Conservation (phyloP, 1,140 invertebrate species). For the Formica selysi region DNA sequence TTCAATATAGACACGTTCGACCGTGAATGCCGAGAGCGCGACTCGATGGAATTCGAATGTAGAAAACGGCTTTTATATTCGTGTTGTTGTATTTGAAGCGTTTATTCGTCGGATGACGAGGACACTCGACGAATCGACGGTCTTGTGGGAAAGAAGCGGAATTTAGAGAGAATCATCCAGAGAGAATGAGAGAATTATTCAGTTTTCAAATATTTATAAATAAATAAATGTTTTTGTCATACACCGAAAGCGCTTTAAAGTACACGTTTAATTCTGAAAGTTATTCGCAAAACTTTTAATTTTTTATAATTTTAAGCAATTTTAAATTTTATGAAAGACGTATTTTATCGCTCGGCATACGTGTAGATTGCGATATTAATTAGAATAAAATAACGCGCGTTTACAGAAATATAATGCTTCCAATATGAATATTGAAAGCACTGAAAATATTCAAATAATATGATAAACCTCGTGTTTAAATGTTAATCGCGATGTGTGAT, state of each 20-base stretch:
- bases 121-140: not conserved
- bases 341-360: not conserved
- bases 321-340: not conserved
- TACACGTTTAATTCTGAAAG: not conserved
- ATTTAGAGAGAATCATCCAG: not conserved
- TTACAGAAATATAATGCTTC: not conserved
- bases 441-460: not conserved
- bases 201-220: not conserved
- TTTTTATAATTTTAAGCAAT: not conserved
- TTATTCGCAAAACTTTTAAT: too few species aligned
- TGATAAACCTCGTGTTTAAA: not conserved
- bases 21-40: conserved; percentile 67
- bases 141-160: not conserved
- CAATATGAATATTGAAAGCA: not conserved
- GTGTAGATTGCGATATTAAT: not conserved
- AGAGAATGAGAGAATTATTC: not conserved
- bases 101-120: not conserved
- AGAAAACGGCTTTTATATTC: conserved; percentile 36
- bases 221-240: not conserved
- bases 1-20: conserved; percentile 72
- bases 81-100: not conserved
- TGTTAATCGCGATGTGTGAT: not conserved
- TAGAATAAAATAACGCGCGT: not conserved
- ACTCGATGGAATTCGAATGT: conserved; percentile 70
- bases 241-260: not conserved